Evolutionary conservation across 2,797 vertebrate species (phyloP).

Genomic region (Dendrocincla tyrannina): DNA sequence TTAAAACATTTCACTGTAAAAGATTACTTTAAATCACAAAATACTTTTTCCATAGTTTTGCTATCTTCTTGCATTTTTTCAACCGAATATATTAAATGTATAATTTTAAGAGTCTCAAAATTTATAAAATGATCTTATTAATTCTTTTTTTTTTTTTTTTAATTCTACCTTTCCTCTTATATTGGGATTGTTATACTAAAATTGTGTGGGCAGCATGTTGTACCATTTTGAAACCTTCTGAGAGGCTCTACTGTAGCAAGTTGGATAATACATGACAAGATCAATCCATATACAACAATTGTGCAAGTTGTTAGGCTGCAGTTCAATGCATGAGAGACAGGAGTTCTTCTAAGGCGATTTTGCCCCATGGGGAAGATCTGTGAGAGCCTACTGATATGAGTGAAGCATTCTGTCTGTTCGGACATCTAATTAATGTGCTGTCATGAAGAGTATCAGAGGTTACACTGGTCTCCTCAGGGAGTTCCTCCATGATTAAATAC

Average conservation of each 20-base stretch:
- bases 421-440: conserved; percentile 41
- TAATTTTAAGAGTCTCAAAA: not conserved
- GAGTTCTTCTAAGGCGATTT: not conserved
- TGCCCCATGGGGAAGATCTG: not conserved
- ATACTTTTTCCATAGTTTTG: not conserved
- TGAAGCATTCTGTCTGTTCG: conserved; percentile 11
- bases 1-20: not conserved
- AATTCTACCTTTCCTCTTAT: not conserved
- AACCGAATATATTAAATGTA: not conserved
- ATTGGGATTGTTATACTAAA: not conserved
- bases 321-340: not conserved
- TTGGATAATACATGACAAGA: not conserved
- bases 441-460: not conserved
- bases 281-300: not conserved
- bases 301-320: not conserved
- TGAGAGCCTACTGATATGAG: conserved; percentile 10
- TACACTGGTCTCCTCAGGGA: not conserved
- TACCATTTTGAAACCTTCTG: not conserved
- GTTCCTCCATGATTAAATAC: conserved; percentile 25
- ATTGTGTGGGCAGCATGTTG: not conserved
- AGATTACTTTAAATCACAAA: not conserved
- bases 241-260: not conserved
- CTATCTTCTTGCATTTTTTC: not conserved
- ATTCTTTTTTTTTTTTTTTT: not conserved
- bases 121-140: not conserved